Conservation (phyloP, 2,888 invertebrate species). For the Pherbina coryleti region DNA sequence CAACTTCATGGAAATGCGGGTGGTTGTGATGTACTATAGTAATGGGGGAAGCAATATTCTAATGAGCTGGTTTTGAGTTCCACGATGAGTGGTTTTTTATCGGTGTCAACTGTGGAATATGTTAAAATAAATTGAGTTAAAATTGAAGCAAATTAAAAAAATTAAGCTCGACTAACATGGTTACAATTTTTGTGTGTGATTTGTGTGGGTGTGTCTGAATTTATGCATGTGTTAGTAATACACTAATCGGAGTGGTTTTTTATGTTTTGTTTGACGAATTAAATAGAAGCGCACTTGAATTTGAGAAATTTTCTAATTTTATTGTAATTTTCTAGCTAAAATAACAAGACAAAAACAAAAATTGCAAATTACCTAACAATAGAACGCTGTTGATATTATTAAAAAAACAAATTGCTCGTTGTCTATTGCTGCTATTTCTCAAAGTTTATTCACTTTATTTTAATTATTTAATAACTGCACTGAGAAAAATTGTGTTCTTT, state of each 20-base stretch:
- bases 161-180: background rate
- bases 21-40: too few species aligned
- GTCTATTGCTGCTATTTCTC: background rate
- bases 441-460: conserved; percentile 4
- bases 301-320: background rate
- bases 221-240: background rate
- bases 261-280: background rate
- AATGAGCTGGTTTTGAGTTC: too few species aligned
- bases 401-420: background rate
- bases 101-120: too few species aligned
- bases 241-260: background rate
- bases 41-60: too few species aligned
- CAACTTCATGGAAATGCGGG: too few species aligned
- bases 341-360: background rate
- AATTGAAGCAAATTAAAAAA: background rate
- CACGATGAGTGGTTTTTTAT: too few species aligned
- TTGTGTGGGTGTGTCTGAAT: background rate
- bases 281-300: conserved; percentile 2
- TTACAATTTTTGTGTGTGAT: background rate
- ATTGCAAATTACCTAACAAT: background rate
- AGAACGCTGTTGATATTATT: background rate
- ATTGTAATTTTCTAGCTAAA: background rate
- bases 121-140: background rate
- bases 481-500: background rate
- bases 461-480: background rate